A percentile compares a stretch with the other conserved stretches of the same genome.
Conservation (phyloP, 2,797 vertebrate species). For the Antennarius maculatus region DNA sequence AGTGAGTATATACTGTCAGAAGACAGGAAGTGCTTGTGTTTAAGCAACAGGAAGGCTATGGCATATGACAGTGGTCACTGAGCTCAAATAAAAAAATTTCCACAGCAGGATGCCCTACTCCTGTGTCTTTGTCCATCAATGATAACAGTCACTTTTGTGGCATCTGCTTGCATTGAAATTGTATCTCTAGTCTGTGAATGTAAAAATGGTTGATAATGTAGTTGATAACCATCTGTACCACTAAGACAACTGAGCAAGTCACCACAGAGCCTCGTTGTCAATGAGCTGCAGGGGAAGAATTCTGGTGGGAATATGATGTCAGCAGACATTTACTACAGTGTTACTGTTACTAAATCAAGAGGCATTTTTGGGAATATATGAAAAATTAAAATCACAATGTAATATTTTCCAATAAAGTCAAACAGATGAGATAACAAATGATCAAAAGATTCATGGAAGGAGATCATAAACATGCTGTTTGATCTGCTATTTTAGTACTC, state of each 20-base stretch:
- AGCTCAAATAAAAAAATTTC: conserved; percentile 10
- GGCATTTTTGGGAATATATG: too few relatives aligned
- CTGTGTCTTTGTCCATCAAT: not conserved
- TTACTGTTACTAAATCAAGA: too few relatives aligned
- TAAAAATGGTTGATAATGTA: conserved; percentile 21
- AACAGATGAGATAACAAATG: not conserved
- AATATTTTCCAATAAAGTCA: too few relatives aligned
- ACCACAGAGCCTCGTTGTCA: conserved; percentile 15
- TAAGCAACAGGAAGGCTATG: not conserved
- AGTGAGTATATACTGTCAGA: not conserved
- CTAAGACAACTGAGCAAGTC: conserved; percentile 22
- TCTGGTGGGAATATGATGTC: too few relatives aligned
- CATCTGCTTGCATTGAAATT: conserved; percentile 11
- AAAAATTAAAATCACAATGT: too few relatives aligned
- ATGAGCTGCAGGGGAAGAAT: too few relatives aligned
- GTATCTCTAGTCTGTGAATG: conserved; percentile 2
- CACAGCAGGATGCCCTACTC: not conserved
- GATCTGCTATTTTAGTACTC: too few relatives aligned
- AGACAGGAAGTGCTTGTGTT: not conserved
- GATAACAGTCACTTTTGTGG: conserved; percentile 12
- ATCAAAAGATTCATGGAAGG: too few relatives aligned
- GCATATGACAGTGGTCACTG: not conserved
- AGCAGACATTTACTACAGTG: too few relatives aligned
- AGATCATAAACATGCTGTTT: too few relatives aligned
- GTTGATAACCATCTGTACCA: conserved; percentile 4